Percentiles rank a stretch among this genome's conserved stretches.
phyloP scores from a whole-genome alignment of 1,140 invertebrate species.

The Eupeodes corollae region DNA sequence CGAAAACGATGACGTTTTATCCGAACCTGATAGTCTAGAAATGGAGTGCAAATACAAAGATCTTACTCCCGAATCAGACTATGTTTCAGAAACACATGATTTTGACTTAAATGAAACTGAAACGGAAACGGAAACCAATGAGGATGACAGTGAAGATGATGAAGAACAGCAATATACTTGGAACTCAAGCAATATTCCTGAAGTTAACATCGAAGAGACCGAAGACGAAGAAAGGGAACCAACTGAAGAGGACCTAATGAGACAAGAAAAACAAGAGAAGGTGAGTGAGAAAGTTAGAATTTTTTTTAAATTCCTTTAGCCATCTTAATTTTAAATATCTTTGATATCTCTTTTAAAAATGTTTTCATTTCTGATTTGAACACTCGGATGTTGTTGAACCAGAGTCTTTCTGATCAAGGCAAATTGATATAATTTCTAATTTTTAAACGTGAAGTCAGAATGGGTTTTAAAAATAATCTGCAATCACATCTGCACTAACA shows the following conservation, averaged over 20 bases:
- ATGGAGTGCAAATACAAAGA: conserved; percentile 23
- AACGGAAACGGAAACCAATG: conserved; percentile 3
- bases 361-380: no score
- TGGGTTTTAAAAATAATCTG: no score
- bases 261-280: conserved; percentile 3
- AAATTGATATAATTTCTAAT: no score
- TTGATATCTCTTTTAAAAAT: no score
- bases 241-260: background rate
- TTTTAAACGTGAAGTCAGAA: no score
- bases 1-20: conserved; percentile 3
- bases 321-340: no score
- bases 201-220: conserved; percentile 8
- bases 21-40: conserved; percentile 3
- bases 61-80: conserved; percentile 34
- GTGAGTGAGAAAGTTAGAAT: background rate
- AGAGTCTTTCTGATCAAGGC: no score
- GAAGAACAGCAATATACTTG: conserved; percentile 31
- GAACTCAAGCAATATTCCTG: conserved; percentile 30
- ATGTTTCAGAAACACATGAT: conserved; percentile 33
- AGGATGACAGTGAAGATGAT: conserved; percentile 17
- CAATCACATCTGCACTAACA: no score
- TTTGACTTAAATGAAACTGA: background rate
- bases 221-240: conserved; percentile 2
- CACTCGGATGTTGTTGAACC: no score
- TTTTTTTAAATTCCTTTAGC: no score